phyloP scores from a whole-genome alignment of 2,888 invertebrate species.

The Pyralis farinalis region DNA sequence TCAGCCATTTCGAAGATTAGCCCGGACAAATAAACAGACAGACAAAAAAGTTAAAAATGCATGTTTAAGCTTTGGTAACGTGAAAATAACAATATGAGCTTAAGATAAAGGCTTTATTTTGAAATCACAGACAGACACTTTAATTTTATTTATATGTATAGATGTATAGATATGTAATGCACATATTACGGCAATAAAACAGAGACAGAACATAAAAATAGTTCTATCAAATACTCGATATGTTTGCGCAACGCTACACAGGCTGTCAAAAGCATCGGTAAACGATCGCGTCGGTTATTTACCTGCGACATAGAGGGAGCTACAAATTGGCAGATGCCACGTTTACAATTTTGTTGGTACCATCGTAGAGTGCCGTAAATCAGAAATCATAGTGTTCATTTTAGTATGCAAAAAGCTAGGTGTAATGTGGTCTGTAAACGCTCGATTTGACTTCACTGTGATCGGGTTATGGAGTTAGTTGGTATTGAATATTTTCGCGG shows the following conservation, averaged over 20 bases:
- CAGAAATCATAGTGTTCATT: constrained; percentile 19
- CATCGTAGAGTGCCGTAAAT: constrained; percentile 11
- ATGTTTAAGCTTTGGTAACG: too few relatives aligned
- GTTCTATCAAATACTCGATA: constrained; percentile 44
- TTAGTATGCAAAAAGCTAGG: constrained; percentile 6
- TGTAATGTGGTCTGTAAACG: constrained; percentile 28
- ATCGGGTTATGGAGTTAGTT: constrained; percentile 39
- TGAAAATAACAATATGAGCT: too few relatives aligned
- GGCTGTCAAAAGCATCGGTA: constrained; percentile 69
- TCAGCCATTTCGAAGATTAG: too few relatives aligned
- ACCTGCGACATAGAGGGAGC: constrained; percentile 48
- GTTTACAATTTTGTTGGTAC: constrained; percentile 24
- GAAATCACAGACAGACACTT: too few relatives aligned
- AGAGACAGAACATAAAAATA: constrained; percentile 17
- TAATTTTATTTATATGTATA: too few relatives aligned
- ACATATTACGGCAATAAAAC: constrained; percentile 9
- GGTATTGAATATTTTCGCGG: constrained; percentile 23
- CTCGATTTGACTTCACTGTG: constrained; percentile 46
- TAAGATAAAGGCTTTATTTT: too few relatives aligned
- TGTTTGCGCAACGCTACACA: constrained; percentile 55
- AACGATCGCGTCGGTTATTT: constrained; percentile 59
- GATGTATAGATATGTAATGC: too few relatives aligned
- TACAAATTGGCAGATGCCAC: constrained; percentile 54
- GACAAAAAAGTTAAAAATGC: too few relatives aligned
- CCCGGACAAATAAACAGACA: too few relatives aligned